Evolutionary conservation across 2,113 vertebrate genomes (phyloP).

Genomic region (Mastomys coucha): DNA sequence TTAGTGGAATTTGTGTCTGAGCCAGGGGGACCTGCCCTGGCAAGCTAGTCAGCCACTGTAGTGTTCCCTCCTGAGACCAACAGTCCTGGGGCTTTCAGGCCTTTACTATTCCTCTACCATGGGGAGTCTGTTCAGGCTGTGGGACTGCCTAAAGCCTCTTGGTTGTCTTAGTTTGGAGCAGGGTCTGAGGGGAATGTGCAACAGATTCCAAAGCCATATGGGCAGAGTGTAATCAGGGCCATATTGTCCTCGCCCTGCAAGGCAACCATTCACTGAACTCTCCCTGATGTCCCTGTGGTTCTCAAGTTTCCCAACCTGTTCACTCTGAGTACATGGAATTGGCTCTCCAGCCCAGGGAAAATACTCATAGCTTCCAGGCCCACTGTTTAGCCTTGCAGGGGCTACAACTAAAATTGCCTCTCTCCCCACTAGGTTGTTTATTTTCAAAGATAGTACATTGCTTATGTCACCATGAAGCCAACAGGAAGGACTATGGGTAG

Average conservation of each 20-base stretch:
- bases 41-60: background rate
- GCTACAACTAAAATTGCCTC: background rate
- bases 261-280: constrained; percentile 18
- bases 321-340: constrained; percentile 2
- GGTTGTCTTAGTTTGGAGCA: background rate
- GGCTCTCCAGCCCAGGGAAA: constrained; percentile 49
- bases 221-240: background rate
- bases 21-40: background rate
- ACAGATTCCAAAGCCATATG: background rate
- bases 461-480: constrained; percentile 35
- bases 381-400: background rate
- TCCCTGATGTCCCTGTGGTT: constrained; percentile 39
- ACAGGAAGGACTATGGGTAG: constrained; percentile 10
- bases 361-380: background rate
- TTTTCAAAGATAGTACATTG: constrained; percentile 80
- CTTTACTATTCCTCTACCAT: rapidly evolving
- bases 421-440: constrained; percentile 73
- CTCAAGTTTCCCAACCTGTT: constrained; percentile 64
- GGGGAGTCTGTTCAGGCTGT: background rate
- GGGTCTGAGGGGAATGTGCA: no score
- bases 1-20: background rate
- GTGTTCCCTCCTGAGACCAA: background rate
- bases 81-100: no score
- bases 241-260: background rate
- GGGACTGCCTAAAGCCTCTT: background rate